Evolutionary conservation across 92 coral and sea anemone genomes (phyloP), one percentile per base, ranked within the genome.

Genomic region (Desmophyllum pertusum): DNA sequence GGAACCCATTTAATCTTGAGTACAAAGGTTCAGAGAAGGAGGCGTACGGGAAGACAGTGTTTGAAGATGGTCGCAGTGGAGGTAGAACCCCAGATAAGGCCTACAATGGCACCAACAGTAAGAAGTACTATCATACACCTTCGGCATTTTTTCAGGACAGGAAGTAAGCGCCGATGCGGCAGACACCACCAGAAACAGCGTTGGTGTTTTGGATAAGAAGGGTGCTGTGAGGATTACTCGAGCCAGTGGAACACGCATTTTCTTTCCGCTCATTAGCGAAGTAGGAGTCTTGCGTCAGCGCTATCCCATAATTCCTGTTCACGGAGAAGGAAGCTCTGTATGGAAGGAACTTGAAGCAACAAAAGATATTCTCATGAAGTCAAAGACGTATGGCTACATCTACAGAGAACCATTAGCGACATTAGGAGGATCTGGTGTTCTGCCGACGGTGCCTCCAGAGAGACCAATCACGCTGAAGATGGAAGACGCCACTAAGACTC

Each of bases 261-360:
- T 95, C 80, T 77, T 95, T 40, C 93, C 94, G 21, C 38, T 72
- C 19, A 93, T 90, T 10, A 52, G 63, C 25, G 94, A 85, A 41
- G 89, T 93, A 10, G 89, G 94, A 19, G 37, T 73, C 53, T 73
- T 85, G 48, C 94, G 93, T 63, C 97, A 93, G 81, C 91, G 97
- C 11, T 93, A 91, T 53, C 97, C 97, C 76, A 93, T 93, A 75
- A 77, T 92, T 91, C 97, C 97, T 15, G 90, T 93, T 41, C 93
- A 93, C 70, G 97, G 94, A 7, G 94, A 93, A 48, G 97, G 97
- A 23, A 85, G 93, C 82, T 70, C 97, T 7, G 91, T 87, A 33
- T 93, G 97, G 97, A 93, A 93, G 75, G 97, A 93, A 64, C 89
- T 93, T 29, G 91, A 88, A 53, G 97, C 97, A 17, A 62, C 80